Evolutionary conservation across 2,113 vertebrate genomes (phyloP), one percentile per base, ranked within the genome.

Genomic region (Neogale vison): DNA sequence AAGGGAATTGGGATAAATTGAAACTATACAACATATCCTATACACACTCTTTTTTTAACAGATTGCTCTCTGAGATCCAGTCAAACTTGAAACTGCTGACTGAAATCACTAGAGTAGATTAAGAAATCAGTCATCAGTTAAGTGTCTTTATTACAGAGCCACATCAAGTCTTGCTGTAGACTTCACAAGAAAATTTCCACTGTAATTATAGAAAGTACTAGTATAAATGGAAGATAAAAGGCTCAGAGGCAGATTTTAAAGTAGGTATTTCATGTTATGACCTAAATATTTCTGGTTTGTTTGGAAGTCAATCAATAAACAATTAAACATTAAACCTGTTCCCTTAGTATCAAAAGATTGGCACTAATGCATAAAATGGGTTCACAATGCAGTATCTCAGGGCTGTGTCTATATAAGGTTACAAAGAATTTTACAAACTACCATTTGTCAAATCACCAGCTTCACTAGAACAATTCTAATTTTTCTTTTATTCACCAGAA

Each of bases 161-260:
- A 63, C 74, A 90, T 45, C 52, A 72, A 97, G n/a, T 50, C 39
- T 39, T 90, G 0, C 26, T 87, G 81, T n/a, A 81, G 67, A 90
- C 88, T 50, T 92, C 84, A 93, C 63, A 98, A 97, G 72, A 92
- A 80, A 93, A 98, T n/a, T 71, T n/a, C 45, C 45, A 89, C 3
- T 72, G 47, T 47, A 84, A 90, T 71, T 89, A 91, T 1, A 91
- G 69, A 88, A 8, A 71, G 39, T 72, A 34, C 26, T 21, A 82
- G 29, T 55, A 15, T 45, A 65, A 92, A 36, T 13, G 29, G 77
- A 36, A 93, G 59, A 26, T 20, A 95, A 96, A 85, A 93, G 63
- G 42, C 55, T 83, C 76, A 87, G 61, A 94, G 34, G 39, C 57
- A 94, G 52, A 88, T 93, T 96, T 88, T 86, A 82, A 94, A 93